Evolutionary conservation across 2,797 vertebrate genomes (phyloP).

Genomic region (Liasis olivaceus): DNA sequence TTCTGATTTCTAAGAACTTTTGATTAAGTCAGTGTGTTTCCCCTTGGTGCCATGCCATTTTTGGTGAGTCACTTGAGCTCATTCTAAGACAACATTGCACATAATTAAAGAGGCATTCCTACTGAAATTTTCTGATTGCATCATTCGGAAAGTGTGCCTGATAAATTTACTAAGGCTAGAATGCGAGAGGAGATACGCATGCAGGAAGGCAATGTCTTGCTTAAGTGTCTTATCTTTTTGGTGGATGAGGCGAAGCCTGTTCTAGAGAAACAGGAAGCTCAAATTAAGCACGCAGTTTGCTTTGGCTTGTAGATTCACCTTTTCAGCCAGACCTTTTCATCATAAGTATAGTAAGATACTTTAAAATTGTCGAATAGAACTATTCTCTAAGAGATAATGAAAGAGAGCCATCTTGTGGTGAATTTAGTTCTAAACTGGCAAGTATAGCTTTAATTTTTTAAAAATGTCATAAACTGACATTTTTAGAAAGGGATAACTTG

Average conservation of each 20-base stretch:
- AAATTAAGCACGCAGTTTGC: neutral
- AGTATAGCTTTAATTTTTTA: neutral
- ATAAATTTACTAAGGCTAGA: neutral
- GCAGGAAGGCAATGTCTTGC: neutral
- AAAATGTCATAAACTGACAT: rapidly evolving
- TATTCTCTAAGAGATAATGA: rapidly evolving
- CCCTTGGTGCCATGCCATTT: neutral
- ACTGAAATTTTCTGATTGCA: neutral
- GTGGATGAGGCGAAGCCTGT: neutral
- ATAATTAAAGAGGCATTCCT: neutral
- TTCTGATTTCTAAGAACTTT: neutral
- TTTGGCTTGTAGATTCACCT: neutral
- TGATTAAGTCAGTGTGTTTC: neutral
- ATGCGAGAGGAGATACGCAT: neutral
- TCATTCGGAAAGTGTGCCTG: neutral
- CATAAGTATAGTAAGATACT: neutral
- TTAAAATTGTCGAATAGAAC: neutral
- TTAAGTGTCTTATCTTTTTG: neutral
- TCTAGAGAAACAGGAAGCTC: neutral
- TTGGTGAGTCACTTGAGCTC: neutral
- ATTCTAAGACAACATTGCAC: neutral
- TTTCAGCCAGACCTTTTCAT: neutral
- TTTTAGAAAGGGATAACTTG: neutral
- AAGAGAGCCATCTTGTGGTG: conserved; percentile 64
- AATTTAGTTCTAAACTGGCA: neutral